Evolutionary conservation across 2,888 invertebrate species (phyloP), one percentile per base, ranked within the genome.

Genomic region (Rambutsinella grinnellia): DNA sequence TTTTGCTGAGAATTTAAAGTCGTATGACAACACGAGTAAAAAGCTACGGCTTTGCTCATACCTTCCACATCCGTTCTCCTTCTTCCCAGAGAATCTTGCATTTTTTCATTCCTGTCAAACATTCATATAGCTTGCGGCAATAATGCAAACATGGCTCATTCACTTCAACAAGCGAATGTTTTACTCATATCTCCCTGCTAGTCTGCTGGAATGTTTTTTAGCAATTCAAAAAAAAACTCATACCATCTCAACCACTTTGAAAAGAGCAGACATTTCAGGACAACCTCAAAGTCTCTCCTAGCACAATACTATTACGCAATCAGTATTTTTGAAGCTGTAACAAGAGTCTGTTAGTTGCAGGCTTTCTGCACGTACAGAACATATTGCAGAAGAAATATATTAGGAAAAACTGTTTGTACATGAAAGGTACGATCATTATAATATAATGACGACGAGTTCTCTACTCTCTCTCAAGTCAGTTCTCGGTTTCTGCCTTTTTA

Each of bases 121-220:
- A 63, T 70, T 70, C 57, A 51, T 49, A 28, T 58, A 23, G 49
- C 70, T 70, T 51, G 70, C 54, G 70, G 70, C 70, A 57, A 63
- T 46, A 56, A 56, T 63, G 63, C 63, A 63, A 63, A 49, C 63
- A 28, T 60, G 47, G 23, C 53, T 69, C 69, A 60, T 44, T 53
- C 47, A n/a, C 46, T 46, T 67, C 57, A 26, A 24, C 10, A 46
- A 17, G 8, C 21, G 36, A 24, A 13, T 57, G 26, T 21, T 19
- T 47, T 21, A 26, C 15, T 23, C n/a, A 19, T 44, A 17, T 54
- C 44, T 1, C 15, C 23, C 17, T 5, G 23, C 17, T 19, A 49
- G 49, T 58, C 19, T 24, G 28, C 58, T 58, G 56, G 23, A 36
- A 17, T 28, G 27, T 28, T 58, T 27, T 3, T 36, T 36, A 36